Base-by-base conservation (phyloP, 2,113 vertebrate species). In the Ovis canadensis region DNA sequence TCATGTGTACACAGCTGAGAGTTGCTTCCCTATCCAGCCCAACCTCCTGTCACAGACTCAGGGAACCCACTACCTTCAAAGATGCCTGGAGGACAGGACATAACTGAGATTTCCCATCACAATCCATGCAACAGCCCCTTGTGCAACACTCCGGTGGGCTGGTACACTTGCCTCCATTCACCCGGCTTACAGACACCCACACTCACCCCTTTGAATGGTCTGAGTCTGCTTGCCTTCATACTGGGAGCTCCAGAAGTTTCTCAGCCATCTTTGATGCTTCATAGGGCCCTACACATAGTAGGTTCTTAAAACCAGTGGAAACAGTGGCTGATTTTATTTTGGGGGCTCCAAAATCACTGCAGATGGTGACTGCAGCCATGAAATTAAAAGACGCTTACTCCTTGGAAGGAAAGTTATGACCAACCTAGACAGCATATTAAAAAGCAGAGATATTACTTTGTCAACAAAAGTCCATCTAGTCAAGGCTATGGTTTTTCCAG, bases 101-200 rank as follows among this genome's bases (percentile, higher is more conserved):
- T 33, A 52, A 33, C 48, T 29, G 21, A 88, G 12, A 67, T 16
- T 16, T 43, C 23, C 57, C 19, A 43, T 23, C 23, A 31, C 5
- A 40, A 31, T n/a, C 29, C 6, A 93, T 7, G 21, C 6, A 50
- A 8, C n/a, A 40, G 21, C 36, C 21, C 45, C 52, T 6, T 8
- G 4, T 9, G 11, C 33, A 25, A 14, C 1, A 45, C 27, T 59
- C 50, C 1, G 25, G 23, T 17, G 6, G 25, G 6, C 25, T 15
- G 19, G 6, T 36, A 9, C 45, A 23, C 16, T 50, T 71, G 13
- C 3, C n/a, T 13, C 7, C 7, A 9, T 36, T 45, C 29, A 17
- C 8, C 9, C 12, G 2, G 17, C 40, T 43, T 8, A 43, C 13
- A 40, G 12, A 25, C 2, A 64, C 3, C 1, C 14, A 43, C 3